Evolutionary conservation across 2,888 invertebrate species (phyloP).

Genomic region (Lymantria monacha): DNA sequence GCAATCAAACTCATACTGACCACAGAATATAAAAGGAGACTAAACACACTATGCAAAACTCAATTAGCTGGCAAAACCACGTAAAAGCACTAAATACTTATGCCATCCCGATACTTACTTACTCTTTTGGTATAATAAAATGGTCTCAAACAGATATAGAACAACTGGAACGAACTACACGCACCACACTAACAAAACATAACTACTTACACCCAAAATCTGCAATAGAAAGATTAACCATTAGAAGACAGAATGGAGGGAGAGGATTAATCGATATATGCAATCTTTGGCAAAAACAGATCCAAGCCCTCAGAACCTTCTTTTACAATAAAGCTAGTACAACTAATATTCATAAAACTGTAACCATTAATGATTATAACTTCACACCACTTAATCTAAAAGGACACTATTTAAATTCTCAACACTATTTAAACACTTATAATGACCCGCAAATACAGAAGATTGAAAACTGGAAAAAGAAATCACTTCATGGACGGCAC

Average conservation of each 20-base stretch:
- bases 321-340: background rate
- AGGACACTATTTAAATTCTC: no score
- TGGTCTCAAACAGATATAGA: background rate
- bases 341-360: background rate
- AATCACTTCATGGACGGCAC: conserved; percentile 1
- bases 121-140: background rate
- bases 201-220: background rate
- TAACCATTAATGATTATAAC: background rate
- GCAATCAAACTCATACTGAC: background rate
- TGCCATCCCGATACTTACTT: background rate
- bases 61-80: background rate
- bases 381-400: background rate
- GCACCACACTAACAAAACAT: no score
- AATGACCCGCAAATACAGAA: background rate
- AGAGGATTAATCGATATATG: background rate
- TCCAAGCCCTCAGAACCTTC: background rate
- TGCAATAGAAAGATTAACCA: background rate
- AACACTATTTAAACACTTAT: no score
- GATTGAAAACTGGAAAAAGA: background rate
- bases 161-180: background rate
- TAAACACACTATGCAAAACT: background rate
- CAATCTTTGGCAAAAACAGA: background rate
- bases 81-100: background rate
- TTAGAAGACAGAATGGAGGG: background rate
- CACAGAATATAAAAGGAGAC: background rate